A percentile compares a stretch with the other conserved stretches of the same genome.
Conservation (phyloP, 2,113 vertebrate species). For the cattle (Bos taurus) region ARS-UCD2.0 NC_037328.1:90684501-90685000, state of each 20-base stretch:
- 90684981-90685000: neutral
- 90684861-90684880: neutral
- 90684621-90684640: neutral
- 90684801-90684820: neutral
- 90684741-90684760: neutral
- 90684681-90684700: neutral
- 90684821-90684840: neutral
- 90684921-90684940: neutral
- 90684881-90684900: neutral
- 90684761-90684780: neutral
- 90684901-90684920: neutral
- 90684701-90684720: neutral
- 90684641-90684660: neutral
- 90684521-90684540: neutral
- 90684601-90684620: neutral
- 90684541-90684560: neutral
- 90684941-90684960: neutral
- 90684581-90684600: neutral
- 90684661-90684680: neutral
- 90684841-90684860: neutral
- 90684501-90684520: neutral
- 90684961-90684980: neutral
- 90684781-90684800: neutral
- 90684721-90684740: neutral
- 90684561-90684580: neutral